phyloP scores from a whole-genome alignment of 2,797 vertebrate species.

The Ispidina picta region DNA sequence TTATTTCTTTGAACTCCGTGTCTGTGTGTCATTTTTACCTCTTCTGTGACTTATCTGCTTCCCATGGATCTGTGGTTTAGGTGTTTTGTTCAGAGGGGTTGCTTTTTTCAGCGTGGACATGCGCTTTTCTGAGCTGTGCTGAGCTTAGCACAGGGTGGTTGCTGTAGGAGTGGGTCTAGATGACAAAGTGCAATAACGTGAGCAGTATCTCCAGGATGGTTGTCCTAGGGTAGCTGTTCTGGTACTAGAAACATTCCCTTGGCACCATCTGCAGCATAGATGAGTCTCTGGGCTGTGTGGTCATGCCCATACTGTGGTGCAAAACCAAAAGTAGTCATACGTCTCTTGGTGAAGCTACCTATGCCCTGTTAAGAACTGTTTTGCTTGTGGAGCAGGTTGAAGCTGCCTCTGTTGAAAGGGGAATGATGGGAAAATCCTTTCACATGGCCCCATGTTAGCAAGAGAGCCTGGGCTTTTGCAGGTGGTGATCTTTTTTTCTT shows the following conservation, averaged over 20 bases:
- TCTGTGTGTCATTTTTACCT: background rate
- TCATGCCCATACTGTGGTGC: background rate
- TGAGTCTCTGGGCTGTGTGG: background rate
- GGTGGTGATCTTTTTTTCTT: background rate
- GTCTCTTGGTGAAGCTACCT: background rate
- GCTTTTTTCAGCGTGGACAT: background rate
- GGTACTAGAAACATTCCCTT: background rate
- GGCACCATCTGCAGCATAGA: background rate
- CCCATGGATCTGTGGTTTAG: background rate
- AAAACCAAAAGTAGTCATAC: background rate
- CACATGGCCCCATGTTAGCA: background rate
- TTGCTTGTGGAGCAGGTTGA: background rate
- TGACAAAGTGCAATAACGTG: background rate
- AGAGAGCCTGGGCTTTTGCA: background rate
- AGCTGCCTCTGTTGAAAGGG: background rate
- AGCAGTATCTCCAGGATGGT: background rate
- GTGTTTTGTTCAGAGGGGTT: background rate
- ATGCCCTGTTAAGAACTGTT: background rate
- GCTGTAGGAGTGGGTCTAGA: fast-evolving
- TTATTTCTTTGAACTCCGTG: background rate
- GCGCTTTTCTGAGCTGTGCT: background rate
- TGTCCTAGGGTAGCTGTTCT: background rate
- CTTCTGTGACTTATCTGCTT: background rate
- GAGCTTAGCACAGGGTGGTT: fast-evolving
- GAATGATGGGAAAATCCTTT: background rate